These are phyloP conservation scores for Magallana angulata DNA, from an alignment of 1,140 invertebrate genomes.

Conservation along the genomic window DNA sequence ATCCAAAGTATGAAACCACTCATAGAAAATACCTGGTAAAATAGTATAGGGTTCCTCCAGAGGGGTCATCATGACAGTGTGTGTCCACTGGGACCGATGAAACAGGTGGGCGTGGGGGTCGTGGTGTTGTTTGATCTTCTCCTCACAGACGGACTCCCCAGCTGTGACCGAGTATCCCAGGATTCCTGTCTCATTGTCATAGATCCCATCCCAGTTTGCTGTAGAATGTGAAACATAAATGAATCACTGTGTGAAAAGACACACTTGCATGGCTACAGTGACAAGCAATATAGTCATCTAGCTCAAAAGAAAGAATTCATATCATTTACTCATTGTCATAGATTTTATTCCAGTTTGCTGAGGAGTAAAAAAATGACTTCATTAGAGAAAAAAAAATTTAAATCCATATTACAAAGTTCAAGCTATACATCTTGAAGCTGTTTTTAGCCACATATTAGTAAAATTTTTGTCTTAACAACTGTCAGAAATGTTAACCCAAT, in stretches of 20 bases:
- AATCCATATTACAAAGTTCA: neutral
- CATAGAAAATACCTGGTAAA: neutral
- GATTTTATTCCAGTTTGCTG: neutral
- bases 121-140: constrained; percentile 63
- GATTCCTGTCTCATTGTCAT: constrained; percentile 69
- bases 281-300: no score
- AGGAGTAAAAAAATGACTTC: neutral
- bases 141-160: constrained; percentile 61
- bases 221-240: neutral
- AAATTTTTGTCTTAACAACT: no score
- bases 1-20: no score
- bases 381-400: neutral
- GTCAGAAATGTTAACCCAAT: no score
- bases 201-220: constrained; percentile 70
- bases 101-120: constrained; percentile 69
- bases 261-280: no score
- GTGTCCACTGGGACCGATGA: constrained; percentile 66
- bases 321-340: no score
- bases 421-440: neutral
- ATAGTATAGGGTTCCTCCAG: neutral
- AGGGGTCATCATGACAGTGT: constrained; percentile 55
- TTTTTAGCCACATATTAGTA: no score
- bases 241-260: no score
- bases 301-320: no score
- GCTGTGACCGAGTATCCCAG: constrained; percentile 65